Evolutionary conservation across 2,797 vertebrate genomes (phyloP).

Genomic region (Antennarius maculatus): DNA sequence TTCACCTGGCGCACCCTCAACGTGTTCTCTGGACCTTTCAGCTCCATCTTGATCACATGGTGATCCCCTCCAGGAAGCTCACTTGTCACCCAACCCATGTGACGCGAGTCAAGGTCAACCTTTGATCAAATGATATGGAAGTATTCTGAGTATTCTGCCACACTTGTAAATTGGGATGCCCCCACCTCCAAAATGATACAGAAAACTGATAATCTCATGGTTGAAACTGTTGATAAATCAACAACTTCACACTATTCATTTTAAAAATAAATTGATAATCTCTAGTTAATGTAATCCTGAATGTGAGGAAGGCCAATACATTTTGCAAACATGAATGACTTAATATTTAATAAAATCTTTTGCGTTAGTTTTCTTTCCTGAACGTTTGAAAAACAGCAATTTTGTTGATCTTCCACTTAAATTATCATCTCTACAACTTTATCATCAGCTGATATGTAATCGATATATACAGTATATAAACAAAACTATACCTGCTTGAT

Average conservation of each 20-base stretch:
- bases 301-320: too few species aligned
- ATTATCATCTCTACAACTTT: neutral
- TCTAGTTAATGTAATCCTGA: too few species aligned
- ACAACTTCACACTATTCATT: too few species aligned
- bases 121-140: constrained; percentile 50
- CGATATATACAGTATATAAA: neutral
- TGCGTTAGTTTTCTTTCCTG: too few species aligned
- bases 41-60: constrained; percentile 96
- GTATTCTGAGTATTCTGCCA: neutral
- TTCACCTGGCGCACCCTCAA: constrained; percentile 97
- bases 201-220: too few species aligned
- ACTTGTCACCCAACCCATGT: constrained; percentile 99
- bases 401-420: too few species aligned
- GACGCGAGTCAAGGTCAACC: constrained; percentile 97
- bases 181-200: too few species aligned
- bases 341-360: too few species aligned
- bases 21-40: constrained; percentile 98
- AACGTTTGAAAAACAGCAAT: too few species aligned
- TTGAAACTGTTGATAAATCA: too few species aligned
- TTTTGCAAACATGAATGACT: too few species aligned
- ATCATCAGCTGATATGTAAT: neutral
- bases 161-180: neutral
- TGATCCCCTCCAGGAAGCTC: constrained; percentile 96
- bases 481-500: constrained; percentile 91
- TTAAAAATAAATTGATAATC: too few species aligned